These are phyloP conservation scores for Cottoperca gobio DNA, from an alignment of 2,797 vertebrate species.

Conservation along the genomic window DNA sequence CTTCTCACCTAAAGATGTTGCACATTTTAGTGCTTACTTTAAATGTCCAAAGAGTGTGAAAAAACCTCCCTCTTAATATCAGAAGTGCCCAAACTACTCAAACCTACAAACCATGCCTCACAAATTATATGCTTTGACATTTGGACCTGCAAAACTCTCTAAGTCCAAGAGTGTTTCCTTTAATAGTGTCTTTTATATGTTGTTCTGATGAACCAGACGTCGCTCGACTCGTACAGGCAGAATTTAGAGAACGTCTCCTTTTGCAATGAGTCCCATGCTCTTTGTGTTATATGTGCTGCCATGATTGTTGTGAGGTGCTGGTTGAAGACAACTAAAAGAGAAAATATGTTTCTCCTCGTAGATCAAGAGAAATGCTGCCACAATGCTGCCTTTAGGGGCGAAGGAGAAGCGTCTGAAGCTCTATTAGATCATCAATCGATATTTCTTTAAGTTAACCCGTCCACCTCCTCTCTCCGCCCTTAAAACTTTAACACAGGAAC, in stretches of 20 bases:
- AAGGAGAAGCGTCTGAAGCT: background rate
- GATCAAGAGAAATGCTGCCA: background rate
- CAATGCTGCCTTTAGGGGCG: background rate
- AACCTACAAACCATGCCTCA: no score
- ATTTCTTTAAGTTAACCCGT: background rate
- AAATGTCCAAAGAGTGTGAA: background rate
- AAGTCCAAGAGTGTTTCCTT: no score
- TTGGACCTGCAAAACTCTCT: no score
- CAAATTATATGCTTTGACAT: no score
- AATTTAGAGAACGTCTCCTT: background rate
- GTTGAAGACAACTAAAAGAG: background rate
- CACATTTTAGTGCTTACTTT: background rate
- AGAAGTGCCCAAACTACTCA: background rate
- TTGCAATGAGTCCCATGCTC: background rate
- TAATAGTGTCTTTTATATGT: no score
- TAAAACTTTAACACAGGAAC: background rate
- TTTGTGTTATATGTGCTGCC: background rate
- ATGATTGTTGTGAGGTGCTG: background rate
- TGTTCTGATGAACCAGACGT: no score
- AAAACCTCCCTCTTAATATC: background rate
- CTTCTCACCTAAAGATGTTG: background rate
- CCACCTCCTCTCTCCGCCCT: background rate
- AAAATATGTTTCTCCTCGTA: background rate
- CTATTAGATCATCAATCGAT: no score
- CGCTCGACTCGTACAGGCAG: no score